phyloP scores from a whole-genome alignment of 1,140 invertebrate species.

The Trachymyrmex cornetzi region DNA sequence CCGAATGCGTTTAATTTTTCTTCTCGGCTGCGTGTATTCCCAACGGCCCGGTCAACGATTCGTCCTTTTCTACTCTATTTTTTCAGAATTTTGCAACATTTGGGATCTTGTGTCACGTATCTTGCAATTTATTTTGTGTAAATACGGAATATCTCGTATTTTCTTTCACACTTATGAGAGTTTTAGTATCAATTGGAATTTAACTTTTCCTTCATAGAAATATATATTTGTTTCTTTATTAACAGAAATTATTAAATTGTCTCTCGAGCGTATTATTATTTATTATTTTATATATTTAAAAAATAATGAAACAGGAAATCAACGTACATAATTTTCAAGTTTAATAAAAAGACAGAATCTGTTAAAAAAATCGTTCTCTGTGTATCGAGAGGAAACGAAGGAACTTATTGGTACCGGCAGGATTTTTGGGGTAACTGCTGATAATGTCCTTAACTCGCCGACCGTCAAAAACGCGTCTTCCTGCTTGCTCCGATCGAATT shows the following conservation, averaged over 20 bases:
- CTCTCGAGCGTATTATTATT: neutral
- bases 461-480: slow-evolving; percentile 69
- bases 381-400: slow-evolving; percentile 34
- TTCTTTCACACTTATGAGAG: neutral
- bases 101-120: neutral
- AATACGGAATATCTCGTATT: neutral
- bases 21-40: slow-evolving; percentile 73
- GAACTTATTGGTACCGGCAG: slow-evolving; percentile 51
- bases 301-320: neutral
- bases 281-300: neutral
- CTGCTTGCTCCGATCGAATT: slow-evolving; percentile 74
- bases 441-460: slow-evolving; percentile 74
- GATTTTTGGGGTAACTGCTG: slow-evolving; percentile 73
- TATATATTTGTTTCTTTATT: neutral
- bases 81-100: neutral
- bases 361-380: neutral
- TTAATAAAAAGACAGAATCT: neutral
- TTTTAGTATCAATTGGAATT: neutral
- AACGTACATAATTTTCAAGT: neutral
- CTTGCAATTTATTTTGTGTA: neutral
- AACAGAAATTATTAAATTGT: neutral
- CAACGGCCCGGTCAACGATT: slow-evolving; percentile 53
- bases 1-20: slow-evolving; percentile 85
- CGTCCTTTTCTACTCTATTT: slow-evolving; percentile 15
- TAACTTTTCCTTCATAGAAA: slow-evolving; percentile 9